Conservation (phyloP, 2,888 invertebrate genomes). For the Drosophila prolongata region DNA sequence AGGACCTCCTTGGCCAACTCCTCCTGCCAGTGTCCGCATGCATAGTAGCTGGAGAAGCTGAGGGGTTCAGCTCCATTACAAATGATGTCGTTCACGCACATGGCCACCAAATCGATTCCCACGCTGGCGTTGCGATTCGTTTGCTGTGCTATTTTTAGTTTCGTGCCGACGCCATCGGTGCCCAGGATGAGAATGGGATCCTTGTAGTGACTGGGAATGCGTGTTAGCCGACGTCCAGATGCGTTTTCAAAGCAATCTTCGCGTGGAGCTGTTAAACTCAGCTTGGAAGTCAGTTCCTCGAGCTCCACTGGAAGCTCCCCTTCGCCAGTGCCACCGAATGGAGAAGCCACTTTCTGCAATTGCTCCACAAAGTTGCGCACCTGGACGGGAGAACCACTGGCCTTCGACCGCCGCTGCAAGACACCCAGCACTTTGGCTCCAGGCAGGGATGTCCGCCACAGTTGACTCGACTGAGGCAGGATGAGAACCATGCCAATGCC, state of each 20-base stretch:
- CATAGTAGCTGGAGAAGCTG: slow-evolving; percentile 98
- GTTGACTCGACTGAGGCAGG: slow-evolving; percentile 86
- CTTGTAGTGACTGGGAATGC: slow-evolving; percentile 83
- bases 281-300: slow-evolving; percentile 23
- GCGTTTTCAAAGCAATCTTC: slow-evolving; percentile 70
- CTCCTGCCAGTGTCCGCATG: slow-evolving; percentile 92
- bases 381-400: slow-evolving; percentile 71
- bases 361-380: slow-evolving; percentile 90
- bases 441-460: slow-evolving; percentile 85
- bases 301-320: slow-evolving; percentile 43
- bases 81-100: slow-evolving; percentile 99
- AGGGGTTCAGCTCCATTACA: slow-evolving; percentile 98
- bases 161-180: slow-evolving; percentile 99
- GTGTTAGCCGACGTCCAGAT: slow-evolving; percentile 81
- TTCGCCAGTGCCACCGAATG: slow-evolving; percentile 70
- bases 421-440: slow-evolving; percentile 85
- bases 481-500: slow-evolving; percentile 95
- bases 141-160: slow-evolving; percentile 95
- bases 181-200: slow-evolving; percentile 97
- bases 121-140: slow-evolving; percentile 91
- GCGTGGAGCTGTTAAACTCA: slow-evolving; percentile 37
- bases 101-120: slow-evolving; percentile 98
- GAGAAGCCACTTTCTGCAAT: slow-evolving; percentile 85
- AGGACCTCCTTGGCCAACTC: slow-evolving; percentile 86
- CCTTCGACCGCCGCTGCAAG: slow-evolving; percentile 65